These are phyloP conservation scores for Lagocephalus sceleratus DNA, from an alignment of 2,797 vertebrate species.

Conservation along the genomic window DNA sequence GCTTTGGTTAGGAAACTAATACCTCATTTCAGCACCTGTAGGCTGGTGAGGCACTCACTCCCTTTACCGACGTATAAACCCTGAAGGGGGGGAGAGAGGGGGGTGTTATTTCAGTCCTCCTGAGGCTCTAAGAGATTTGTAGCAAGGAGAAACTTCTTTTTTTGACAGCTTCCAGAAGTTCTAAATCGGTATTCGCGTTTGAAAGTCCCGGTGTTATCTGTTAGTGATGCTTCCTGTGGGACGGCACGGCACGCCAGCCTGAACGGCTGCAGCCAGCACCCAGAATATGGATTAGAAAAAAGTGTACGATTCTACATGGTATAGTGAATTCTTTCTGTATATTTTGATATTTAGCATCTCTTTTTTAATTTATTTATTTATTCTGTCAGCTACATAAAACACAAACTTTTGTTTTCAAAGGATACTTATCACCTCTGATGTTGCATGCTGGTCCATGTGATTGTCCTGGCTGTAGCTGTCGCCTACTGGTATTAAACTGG, in stretches of 20 bases:
- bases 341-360: too few relatives aligned
- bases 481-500: too few relatives aligned
- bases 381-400: too few relatives aligned
- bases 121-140: constrained; percentile 68
- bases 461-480: too few relatives aligned
- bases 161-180: constrained; percentile 59
- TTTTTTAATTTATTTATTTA: too few relatives aligned
- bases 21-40: constrained; percentile 64
- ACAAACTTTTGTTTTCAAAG: too few relatives aligned
- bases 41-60: constrained; percentile 55
- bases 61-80: constrained; percentile 59
- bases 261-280: constrained; percentile 33
- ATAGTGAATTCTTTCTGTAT: too few relatives aligned
- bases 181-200: constrained; percentile 35
- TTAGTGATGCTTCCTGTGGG: constrained; percentile 42
- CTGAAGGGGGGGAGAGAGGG: constrained; percentile 28
- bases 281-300: constrained; percentile 13
- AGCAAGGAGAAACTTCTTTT: constrained; percentile 50
- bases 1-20: constrained; percentile 65
- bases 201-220: constrained; percentile 41
- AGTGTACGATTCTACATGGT: too few relatives aligned
- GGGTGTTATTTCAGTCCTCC: constrained; percentile 70
- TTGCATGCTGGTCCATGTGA: too few relatives aligned
- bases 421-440: too few relatives aligned
- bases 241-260: constrained; percentile 32